Percentiles rank a stretch among this genome's conserved stretches.
Conservation (phyloP, 2,797 vertebrate species). For the Eupleurogrammus muticus region DNA sequence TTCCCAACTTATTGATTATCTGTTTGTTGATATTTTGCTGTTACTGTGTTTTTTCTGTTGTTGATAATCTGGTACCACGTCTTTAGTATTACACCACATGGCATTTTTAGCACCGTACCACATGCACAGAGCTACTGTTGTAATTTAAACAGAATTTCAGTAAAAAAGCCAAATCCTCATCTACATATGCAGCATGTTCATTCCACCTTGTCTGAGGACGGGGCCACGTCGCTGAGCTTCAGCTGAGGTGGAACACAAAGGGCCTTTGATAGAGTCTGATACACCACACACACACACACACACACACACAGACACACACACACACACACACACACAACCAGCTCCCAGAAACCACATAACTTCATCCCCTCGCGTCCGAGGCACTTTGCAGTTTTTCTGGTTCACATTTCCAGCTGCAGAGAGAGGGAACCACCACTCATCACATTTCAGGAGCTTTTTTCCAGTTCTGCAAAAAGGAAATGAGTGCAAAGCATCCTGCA, state of each 20-base stretch:
- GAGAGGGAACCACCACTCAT: conserved; percentile 27
- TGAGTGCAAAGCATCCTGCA: conserved; percentile 41
- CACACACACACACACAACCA: conserved; percentile 39
- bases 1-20: too few species aligned
- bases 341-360: conserved; percentile 39
- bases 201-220: conserved; percentile 53
- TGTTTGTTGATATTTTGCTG: too few species aligned
- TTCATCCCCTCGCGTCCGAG: conserved; percentile 50
- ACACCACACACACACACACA: conserved; percentile 31
- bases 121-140: too few species aligned
- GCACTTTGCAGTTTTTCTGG: conserved; percentile 36
- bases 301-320: conserved; percentile 1
- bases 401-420: conserved; percentile 40
- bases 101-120: too few species aligned
- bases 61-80: too few species aligned
- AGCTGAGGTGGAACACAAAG: conserved; percentile 76
- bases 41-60: too few species aligned
- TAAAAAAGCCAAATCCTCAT: conserved; percentile 30
- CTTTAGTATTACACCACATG: too few species aligned
- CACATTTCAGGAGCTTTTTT: conserved; percentile 62
- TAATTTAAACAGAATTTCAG: too few species aligned
- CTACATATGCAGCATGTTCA: conserved; percentile 38
- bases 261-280: conserved; percentile 68
- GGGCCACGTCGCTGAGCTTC: conserved; percentile 52
- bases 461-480: conserved; percentile 69